Evolutionary conservation across 2,888 invertebrate species (phyloP), one percentile per base, ranked within the genome.

Genomic region (Ennomos quercinarius): DNA sequence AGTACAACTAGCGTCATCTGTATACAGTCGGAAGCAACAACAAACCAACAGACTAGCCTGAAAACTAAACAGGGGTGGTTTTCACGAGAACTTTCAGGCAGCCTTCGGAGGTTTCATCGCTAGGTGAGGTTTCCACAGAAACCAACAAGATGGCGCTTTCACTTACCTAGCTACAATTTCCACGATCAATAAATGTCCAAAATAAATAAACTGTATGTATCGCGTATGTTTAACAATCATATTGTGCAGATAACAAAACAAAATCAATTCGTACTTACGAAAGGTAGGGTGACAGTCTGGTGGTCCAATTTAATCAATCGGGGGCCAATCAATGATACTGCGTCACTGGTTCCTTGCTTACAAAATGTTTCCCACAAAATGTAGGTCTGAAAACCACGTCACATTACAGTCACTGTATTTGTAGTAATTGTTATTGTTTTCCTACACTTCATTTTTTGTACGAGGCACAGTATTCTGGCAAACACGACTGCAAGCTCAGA

Each of bases 401-500:
- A 43, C 38, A 37, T 35, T 5, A 47, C 10, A 12, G 11, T 12
- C 46, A 57, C 45, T 41, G 41, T 12, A 8, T n/a, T 13, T 10
- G 11, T 27, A 27, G 3, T 27, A 27, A 27, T 27, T 27, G 5
- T 27, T 13, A 3, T 57, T 44, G 9, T 11, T 56, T 10, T 27
- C 10, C 8, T 51, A 36, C 36, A 10, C 1, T 6, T 10, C 44
- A 35, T 46, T 11, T 5, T 9, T 11, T 6, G 11, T 6, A 11
- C 47, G 11, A 48, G 11, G 9, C 39, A 49, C 39, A 40, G 17
- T 37, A 1, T 43, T 38, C 40, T 54, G 63, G 52, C 51, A 55
- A 73, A 73, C 81, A 76, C 81, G 62, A 71, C 57, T 74, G 76
- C 79, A 75, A 74, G 79, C 80, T 77, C 75, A 81, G 79, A 82